phyloP scores from a whole-genome alignment of 2,888 invertebrate species.

The Plemyria rubiginata region DNA sequence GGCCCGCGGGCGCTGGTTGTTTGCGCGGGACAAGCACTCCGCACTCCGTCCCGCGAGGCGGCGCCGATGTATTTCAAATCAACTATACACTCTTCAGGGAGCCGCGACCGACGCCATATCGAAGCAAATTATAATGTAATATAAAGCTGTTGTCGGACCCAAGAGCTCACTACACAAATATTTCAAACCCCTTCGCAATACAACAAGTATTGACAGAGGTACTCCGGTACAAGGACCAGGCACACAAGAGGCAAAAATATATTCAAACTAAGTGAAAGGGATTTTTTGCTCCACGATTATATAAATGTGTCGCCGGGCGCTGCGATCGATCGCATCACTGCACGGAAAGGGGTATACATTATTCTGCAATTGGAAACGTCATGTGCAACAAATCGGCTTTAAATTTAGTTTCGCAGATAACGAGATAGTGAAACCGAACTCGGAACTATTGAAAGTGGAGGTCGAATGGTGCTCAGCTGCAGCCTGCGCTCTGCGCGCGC shows the following conservation, averaged over 20 bases:
- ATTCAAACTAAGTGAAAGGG: not conserved
- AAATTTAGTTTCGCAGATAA: constrained; percentile 44
- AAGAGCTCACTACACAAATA: not conserved
- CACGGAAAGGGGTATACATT: constrained; percentile 22
- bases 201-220: not conserved
- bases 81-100: constrained; percentile 31
- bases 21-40: constrained; percentile 33
- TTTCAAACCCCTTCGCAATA: not conserved
- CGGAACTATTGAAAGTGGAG: constrained; percentile 49
- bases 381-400: constrained; percentile 36
- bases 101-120: not conserved
- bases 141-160: not conserved
- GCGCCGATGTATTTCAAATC: constrained; percentile 28
- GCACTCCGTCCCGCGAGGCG: constrained; percentile 27
- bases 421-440: constrained; percentile 61
- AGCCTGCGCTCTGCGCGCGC: constrained; percentile 49
- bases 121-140: constrained; percentile 5
- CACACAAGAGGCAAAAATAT: not conserved
- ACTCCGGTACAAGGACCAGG: not conserved
- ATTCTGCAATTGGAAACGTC: constrained; percentile 30
- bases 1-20: constrained; percentile 31
- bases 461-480: constrained; percentile 41
- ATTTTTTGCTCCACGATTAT: not conserved
- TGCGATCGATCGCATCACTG: constrained; percentile 3
- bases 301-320: not conserved